phyloP scores from a whole-genome alignment of 2,797 vertebrate species.

The Peromyscus nudipes region DNA sequence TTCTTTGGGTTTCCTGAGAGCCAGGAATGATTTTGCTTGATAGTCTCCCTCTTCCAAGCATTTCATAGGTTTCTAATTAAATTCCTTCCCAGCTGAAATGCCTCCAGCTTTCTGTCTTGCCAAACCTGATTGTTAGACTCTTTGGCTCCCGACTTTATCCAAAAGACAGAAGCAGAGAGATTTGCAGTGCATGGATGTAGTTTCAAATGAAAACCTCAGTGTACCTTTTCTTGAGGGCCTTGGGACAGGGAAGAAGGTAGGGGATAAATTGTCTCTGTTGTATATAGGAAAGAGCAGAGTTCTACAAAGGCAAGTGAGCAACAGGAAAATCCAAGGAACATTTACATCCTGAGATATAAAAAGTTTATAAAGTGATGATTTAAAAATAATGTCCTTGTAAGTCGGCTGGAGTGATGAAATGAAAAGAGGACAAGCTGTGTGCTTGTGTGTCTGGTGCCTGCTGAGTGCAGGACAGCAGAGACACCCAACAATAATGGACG shows the following conservation, averaged over 20 bases:
- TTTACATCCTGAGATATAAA: not conserved
- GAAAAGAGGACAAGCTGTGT: not conserved
- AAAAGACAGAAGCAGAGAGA: not conserved
- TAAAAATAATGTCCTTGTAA: slow-evolving; percentile 9
- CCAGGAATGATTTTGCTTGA: not conserved
- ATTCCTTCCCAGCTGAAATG: not conserved
- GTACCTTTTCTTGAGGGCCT: not conserved
- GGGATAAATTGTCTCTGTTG: not conserved
- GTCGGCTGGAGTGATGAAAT: not conserved
- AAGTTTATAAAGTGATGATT: not conserved
- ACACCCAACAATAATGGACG: not conserved
- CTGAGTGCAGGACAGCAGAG: not conserved
- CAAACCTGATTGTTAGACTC: not conserved
- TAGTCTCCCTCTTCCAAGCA: not conserved
- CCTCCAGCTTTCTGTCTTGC: slow-evolving; percentile 23
- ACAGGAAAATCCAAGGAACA: not conserved
- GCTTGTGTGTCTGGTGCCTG: not conserved
- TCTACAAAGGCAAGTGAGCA: not conserved
- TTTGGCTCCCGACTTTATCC: not conserved
- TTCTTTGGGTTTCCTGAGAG: not conserved
- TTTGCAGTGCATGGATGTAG: not conserved
- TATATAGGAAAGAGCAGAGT: not conserved
- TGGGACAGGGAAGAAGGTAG: not conserved
- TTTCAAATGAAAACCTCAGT: not conserved
- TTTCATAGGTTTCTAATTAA: not conserved